phyloP scores from a whole-genome alignment of 2,888 invertebrate genomes.

The Tachina grossa region DNA sequence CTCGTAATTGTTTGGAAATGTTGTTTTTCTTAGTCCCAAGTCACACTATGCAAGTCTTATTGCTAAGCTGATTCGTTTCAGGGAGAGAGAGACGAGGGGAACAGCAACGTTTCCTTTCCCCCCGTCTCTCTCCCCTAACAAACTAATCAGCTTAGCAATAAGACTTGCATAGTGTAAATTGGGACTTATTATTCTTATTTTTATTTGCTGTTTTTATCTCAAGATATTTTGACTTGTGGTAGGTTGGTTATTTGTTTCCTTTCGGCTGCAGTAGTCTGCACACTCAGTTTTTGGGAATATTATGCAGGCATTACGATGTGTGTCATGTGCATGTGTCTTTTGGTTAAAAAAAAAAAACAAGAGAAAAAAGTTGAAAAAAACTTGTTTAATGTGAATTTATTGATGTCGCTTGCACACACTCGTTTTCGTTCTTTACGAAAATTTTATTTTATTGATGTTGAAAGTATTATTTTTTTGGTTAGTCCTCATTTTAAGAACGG shows the following conservation, averaged over 20 bases:
- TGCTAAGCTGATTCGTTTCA: no score
- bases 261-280: slow-evolving; percentile 72
- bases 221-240: slow-evolving; percentile 70
- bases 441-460: slow-evolving; percentile 37
- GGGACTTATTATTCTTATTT: slow-evolving; percentile 8
- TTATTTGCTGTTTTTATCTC: slow-evolving; percentile 40
- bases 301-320: slow-evolving; percentile 55
- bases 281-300: slow-evolving; percentile 73
- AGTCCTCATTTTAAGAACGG: background rate
- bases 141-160: no score
- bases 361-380: slow-evolving; percentile 30
- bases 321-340: slow-evolving; percentile 48
- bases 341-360: slow-evolving; percentile 64
- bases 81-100: no score
- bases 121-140: no score
- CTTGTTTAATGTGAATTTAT: slow-evolving; percentile 71
- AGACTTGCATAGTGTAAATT: no score
- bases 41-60: no score
- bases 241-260: slow-evolving; percentile 71
- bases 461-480: slow-evolving; percentile 37
- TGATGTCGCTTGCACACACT: slow-evolving; percentile 53
- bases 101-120: no score
- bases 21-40: background rate
- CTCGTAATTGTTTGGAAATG: slow-evolving; percentile 60
- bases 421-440: slow-evolving; percentile 41